phyloP scores from a whole-genome alignment of 2,888 invertebrate genomes.

The Lasioglossum oenotherae region DNA sequence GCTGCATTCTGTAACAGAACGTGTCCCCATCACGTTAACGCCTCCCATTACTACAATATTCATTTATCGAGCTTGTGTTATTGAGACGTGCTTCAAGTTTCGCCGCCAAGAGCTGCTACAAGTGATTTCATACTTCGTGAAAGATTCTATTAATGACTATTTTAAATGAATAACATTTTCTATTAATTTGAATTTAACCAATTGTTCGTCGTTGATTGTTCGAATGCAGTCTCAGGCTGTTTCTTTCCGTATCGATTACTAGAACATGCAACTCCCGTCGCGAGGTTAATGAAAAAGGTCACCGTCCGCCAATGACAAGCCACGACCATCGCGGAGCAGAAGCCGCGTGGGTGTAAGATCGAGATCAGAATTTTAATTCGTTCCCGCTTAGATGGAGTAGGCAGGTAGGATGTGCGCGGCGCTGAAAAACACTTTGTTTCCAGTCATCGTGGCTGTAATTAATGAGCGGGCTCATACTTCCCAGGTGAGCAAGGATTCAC shows the following conservation, averaged over 20 bases:
- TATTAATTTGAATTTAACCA: too few species aligned
- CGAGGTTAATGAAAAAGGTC: slow-evolving; percentile 59
- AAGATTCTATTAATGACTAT: too few species aligned
- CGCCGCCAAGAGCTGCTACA: too few species aligned
- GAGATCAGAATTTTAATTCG: slow-evolving; percentile 69
- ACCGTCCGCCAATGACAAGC: slow-evolving; percentile 29
- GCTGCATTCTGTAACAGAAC: slow-evolving; percentile 80
- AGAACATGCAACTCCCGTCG: slow-evolving; percentile 44
- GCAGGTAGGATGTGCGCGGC: slow-evolving; percentile 47
- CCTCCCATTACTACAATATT: neutral
- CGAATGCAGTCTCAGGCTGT: neutral
- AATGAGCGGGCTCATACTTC: slow-evolving; percentile 74
- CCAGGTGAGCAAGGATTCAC: slow-evolving; percentile 76
- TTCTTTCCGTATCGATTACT: slow-evolving; percentile 53
- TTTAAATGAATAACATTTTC: too few species aligned
- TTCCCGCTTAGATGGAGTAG: slow-evolving; percentile 36
- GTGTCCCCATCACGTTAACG: neutral
- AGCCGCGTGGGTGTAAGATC: slow-evolving; percentile 54
- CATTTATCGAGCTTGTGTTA: neutral
- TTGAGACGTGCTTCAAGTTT: neutral
- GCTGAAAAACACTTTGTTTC: slow-evolving; percentile 73
- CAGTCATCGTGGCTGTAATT: slow-evolving; percentile 74
- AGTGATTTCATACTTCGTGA: too few species aligned
- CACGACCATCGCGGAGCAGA: slow-evolving; percentile 13
- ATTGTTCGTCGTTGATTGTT: neutral